Evolutionary conservation across 2,113 vertebrate genomes (phyloP), one percentile per base, ranked within the genome.

Genomic region (Equus quagga): DNA sequence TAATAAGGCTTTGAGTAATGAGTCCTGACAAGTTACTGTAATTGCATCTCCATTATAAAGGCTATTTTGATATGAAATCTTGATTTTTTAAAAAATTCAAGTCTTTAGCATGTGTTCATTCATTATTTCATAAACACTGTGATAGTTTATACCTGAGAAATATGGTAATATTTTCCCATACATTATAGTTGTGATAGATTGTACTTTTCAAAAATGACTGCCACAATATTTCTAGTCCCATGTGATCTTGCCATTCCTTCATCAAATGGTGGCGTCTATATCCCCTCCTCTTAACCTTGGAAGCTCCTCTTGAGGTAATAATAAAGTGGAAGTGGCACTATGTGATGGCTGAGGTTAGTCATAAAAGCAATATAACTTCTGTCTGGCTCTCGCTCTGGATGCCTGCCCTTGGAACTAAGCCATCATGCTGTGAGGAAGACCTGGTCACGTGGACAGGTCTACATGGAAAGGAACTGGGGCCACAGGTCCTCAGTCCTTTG

Each of bases 1-100:
- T 93, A 80, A 95, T 64, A 93, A 84, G 41, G 8, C 36, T 76
- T 89, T 91, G 33, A 72, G 23, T 62, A 94, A 78, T 60, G 60
- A 83, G 19, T 72, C 33, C 26, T 82, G 36, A 75, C 3, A 79
- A 51, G 15, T 79, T 88, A 80, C 4, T 93, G 6, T 93, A 96
- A 85, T 7, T 28, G 1, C 0, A 36, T 13, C 6, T 93, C 62
- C 5, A 64, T 96, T 76, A 19, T 73, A 78, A 89, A 96, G 58
- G 23, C 15, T 83, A 79, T 78, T 82, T 75, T 95, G 36, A 46
- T 46, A 5, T 83, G n/a, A 92, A 41, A 54, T 3, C 33, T 56
- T 44, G 8, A 8, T 64, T 80, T 95, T 81, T n/a, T 69, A 31
- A n/a, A 8, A 78, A 75, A 76, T 54, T 82, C 10, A 60, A 28